Base-by-base conservation (phyloP, 1,140 invertebrate genomes). In the Saxidomus purpurata region DNA sequence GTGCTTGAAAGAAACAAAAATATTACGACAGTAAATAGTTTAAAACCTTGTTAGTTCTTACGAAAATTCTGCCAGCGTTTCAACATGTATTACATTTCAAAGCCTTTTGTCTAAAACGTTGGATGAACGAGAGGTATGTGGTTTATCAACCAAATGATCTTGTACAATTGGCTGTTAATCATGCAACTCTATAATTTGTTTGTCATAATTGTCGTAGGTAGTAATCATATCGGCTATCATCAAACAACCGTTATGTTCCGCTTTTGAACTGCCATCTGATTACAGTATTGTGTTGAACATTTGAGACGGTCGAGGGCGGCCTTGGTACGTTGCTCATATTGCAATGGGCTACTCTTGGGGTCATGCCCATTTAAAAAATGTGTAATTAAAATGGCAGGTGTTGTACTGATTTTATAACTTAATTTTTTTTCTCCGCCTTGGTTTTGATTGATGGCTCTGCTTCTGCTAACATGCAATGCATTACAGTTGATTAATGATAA, bases 241-340 rank as follows among this genome's bases (percentile, higher is more conserved):
- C 67, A 71, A 71, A 71, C 34, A 71, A 40, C 67, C 67, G 67
- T 71, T 71, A 71, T 71, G 67, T 71, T 71, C 67, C 67, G 67
- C 34, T n/a, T 38, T 19, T 11, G 36, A 36, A 6, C 9, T 71
- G 67, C 34, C 34, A 71, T 38, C 67, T 38, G 67, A 71, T 71
- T 31, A n/a, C 17, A 38, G 11, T 15, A 15, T 28, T 40, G 34
- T 40, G 34, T 38, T n/a, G 67, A 38, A 71, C 67, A 71, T 71
- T 71, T 38, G 67, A 71, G 67, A 71, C 0, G 67, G 31, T 38
- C 3, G 19, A 40, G 67, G 67, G 67, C 67, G 67, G 67, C 67
- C 67, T 3, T 38, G 31, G 15, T 71, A 38, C 11, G 17, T 38
- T 71, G 34, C 67, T 71, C 22, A 40, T 13, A 28, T 71, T 71